Base-by-base conservation (phyloP, 1,140 invertebrate species). In the Macrostomum lignano region DNA sequence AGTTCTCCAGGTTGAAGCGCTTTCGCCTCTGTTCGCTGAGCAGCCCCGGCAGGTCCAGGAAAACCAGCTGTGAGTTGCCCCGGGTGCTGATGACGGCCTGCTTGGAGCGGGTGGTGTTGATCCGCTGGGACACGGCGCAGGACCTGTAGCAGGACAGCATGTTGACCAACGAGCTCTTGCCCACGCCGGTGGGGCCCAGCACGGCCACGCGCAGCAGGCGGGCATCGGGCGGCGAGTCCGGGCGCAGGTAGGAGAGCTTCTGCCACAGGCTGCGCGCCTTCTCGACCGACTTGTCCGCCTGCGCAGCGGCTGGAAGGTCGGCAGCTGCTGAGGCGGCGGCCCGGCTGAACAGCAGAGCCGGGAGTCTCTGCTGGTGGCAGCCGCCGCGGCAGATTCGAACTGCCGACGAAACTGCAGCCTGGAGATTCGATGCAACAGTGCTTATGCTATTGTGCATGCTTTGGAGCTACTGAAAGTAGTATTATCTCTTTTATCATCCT, bases 81-180 rank as follows among this genome's bases (percentile, higher is more conserved):
- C 68, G 53, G 28, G 65, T 71, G 44, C 65, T 67, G 36, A 84
- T 65, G 10, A 71, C 74, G 44, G 65, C 63, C 1, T 68, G 64
- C 39, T 70, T 67, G 31, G 62, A 61, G 38, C 69, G 64, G 1
- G 82, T 93, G 9, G 81, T 88, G 44, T 93, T 79, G 11, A 77
- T 70, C 60, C 81, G 84, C 17, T 62, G 67, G 1, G 81, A 88
- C 7, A 72, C 67, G 20, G 77, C 24, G 45, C 48, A 55, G 61
- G 78, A 75, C 48, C 69, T 69, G 59, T 74, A 67, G 28, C 69
- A 64, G 23, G 74, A 61, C 17, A 91, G 62, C 46, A 67, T 62
- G 63, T 93, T 93, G 21, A 82, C 71, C 2, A 93, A 58, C 1
- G 81, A 86, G 56, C 79, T 88, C 57, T 93, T 93, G 25, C 82